These are phyloP conservation scores for Phaetusa simplex DNA, from an alignment of 2,113 vertebrate species.

Conservation along the genomic window DNA sequence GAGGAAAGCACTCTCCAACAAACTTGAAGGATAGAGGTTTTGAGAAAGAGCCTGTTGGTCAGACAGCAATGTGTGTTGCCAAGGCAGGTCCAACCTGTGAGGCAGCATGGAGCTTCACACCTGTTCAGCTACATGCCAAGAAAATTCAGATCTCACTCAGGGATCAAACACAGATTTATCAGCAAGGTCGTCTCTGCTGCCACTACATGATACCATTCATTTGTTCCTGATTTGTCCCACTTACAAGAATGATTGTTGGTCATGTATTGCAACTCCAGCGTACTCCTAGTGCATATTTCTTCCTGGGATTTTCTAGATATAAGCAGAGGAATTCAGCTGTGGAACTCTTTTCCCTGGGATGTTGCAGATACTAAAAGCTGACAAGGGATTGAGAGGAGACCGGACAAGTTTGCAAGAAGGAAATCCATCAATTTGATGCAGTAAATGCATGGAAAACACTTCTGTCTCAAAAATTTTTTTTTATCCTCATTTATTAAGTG, in stretches of 20 bases:
- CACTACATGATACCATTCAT: neutral
- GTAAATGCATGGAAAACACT: neutral
- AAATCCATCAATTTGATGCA: neutral
- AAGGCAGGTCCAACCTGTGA: neutral
- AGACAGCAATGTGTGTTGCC: neutral
- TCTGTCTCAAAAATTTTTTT: neutral
- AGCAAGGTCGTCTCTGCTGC: neutral
- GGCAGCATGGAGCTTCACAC: neutral
- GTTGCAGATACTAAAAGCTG: neutral
- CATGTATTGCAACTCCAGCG: neutral
- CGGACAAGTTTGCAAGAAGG: neutral
- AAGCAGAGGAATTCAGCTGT: neutral
- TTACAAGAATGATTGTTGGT: neutral
- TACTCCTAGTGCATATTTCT: neutral
- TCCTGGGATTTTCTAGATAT: neutral
- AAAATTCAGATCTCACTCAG: neutral
- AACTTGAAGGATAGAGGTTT: neutral
- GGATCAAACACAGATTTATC: neutral
- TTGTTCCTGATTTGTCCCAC: neutral
- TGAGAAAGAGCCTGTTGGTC: neutral
- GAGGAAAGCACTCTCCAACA: neutral
- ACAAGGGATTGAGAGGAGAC: neutral
- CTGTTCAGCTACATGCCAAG: rapidly evolving
- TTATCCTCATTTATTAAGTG: neutral
- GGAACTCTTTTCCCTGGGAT: neutral